Base-by-base conservation (phyloP, 2,888 invertebrate species). In the Oegoconia quadripuncta region DNA sequence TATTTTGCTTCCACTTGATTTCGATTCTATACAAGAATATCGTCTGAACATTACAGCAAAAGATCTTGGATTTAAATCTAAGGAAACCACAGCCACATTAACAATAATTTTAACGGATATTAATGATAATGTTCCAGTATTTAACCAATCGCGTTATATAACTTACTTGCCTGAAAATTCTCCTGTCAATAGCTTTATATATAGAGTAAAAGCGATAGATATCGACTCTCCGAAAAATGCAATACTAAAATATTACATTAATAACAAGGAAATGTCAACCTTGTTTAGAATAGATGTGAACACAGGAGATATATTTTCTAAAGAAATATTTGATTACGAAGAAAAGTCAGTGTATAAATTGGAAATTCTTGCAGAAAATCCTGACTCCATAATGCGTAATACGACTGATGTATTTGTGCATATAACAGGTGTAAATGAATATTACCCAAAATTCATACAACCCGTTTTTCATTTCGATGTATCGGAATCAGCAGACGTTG, bases 401-500 rank as follows among this genome's bases (percentile, higher is more conserved):
- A 90, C 90, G 9, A 92, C 95, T 0, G 90, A 91, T 53, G 89
- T 97, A 0, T 69, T 90, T 3, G 90, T 97, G 1, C 91, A 93
- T 57, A 91, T 97, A 18, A 93, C 93, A 0, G 96, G 97, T 0
- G 92, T 95, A 0, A 97, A 97, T 70, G 97, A 97, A 72, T 97
- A 91, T 61, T 96, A 93, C 70, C 97, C 97, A 0, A 92, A 93
- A 61, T 97, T 97, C 66, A 88, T 95, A 37, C 95, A 96, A 68
- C 93, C 96, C 0, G 95, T 95, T 1, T 97, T 97, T 72, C 95
- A 96, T 68, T 95, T 96, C 67, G 96, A 96, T 61, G 95, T 97
- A 0, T 97, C 97, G 13, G 97, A 97, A 81, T 96, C 96, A 17
- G 95, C 96, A 0, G 93, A 93, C 54, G 91, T 96, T 30, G 96